Conservation (phyloP, 2,113 vertebrate species). For the Entomyzon cyanotis region DNA sequence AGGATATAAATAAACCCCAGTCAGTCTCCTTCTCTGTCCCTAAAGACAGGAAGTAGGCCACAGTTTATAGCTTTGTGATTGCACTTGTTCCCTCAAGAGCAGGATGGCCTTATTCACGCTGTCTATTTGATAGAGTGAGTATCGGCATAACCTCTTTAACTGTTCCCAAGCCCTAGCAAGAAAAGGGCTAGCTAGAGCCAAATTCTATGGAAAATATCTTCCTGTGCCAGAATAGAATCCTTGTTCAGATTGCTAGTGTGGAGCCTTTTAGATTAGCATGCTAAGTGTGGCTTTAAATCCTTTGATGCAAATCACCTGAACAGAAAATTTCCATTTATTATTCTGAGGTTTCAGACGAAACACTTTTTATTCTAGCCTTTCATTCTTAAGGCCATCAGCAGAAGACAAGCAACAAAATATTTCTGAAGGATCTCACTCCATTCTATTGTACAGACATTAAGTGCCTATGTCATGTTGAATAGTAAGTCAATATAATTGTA, state of each 20-base stretch:
- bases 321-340: neutral
- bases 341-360: neutral
- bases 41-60: neutral
- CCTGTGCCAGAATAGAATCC: neutral
- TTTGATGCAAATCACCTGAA: neutral
- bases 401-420: neutral
- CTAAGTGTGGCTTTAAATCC: neutral
- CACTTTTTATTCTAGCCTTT: neutral
- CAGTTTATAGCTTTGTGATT: neutral
- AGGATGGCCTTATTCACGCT: neutral
- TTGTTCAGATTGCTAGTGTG: neutral
- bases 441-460: neutral
- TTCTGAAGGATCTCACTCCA: neutral
- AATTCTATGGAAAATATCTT: neutral
- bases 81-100: neutral
- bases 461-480: neutral
- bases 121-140: neutral
- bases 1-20: neutral
- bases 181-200: neutral
- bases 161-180: neutral
- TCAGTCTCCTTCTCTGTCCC: neutral
- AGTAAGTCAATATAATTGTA: neutral
- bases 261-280: neutral
- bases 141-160: neutral
- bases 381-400: neutral